phyloP scores from a whole-genome alignment of 2,797 vertebrate genomes.

The Clarias laeviceps region DNA sequence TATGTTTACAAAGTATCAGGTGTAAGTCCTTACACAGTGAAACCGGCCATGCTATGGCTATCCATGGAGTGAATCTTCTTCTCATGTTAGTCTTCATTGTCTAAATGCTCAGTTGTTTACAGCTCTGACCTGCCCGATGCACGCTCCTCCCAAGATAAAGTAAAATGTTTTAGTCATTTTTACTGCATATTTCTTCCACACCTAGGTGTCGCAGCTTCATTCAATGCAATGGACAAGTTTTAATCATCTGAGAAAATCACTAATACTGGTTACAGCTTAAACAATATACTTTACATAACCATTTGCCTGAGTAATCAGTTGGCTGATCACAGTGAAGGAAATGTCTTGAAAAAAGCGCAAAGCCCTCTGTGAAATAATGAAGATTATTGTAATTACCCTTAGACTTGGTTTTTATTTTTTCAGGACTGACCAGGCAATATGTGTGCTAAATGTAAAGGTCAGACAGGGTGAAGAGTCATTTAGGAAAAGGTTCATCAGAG shows the following conservation, averaged over 20 bases:
- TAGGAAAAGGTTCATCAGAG: constrained; percentile 54
- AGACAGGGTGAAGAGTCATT: constrained; percentile 54
- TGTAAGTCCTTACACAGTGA: constrained; percentile 49
- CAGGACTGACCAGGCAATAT: constrained; percentile 23
- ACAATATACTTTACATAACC: background rate
- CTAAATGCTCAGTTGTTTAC: constrained; percentile 30
- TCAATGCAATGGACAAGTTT: background rate
- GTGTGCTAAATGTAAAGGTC: constrained; percentile 47
- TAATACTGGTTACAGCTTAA: background rate
- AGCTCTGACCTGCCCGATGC: background rate
- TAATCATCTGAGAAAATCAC: background rate
- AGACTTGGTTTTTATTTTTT: background rate
- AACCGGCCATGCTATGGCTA: constrained; percentile 39
- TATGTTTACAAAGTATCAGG: constrained; percentile 44
- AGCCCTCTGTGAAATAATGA: background rate
- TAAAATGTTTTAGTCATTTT: constrained; percentile 1
- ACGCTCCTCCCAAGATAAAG: constrained; percentile 13
- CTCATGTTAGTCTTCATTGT: constrained; percentile 38
- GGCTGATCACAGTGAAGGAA: background rate
- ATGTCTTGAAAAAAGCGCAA: background rate
- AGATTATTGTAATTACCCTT: background rate
- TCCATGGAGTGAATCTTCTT: constrained; percentile 40
- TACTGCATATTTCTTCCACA: constrained; percentile 9
- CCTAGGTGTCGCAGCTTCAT: background rate
- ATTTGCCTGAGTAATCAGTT: background rate